Evolutionary conservation across 2,113 vertebrate species (phyloP), one percentile per base, ranked within the genome.

Genomic region (Camelus dromedarius): DNA sequence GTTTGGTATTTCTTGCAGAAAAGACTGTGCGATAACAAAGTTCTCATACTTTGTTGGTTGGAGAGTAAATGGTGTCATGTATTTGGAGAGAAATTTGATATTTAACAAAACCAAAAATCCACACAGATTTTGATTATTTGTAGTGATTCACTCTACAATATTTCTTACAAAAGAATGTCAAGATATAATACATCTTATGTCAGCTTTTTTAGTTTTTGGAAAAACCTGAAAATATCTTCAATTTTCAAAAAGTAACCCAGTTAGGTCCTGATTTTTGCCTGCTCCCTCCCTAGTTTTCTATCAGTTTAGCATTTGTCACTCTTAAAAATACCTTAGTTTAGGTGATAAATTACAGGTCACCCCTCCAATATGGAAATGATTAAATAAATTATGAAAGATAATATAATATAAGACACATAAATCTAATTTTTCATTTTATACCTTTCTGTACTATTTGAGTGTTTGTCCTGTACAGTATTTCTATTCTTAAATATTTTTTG

Each of bases 41-140:
- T 26, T 81, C 22, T 91, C 32, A 32, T 64, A 46, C 11, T 77
- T 66, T 70, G 14, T 35, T 86, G 26, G 26, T 80, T 67, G 18
- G 32, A 79, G 24, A 60, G 20, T 69, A 66, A 86, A 35, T 66
- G 8, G 42, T 75, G 46, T 91, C n/a, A 54, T 54, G 24, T 81
- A 30, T 82, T 86, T 82, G 30, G 30, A 30, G 32, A 86, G 42
- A 87, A 87, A 93, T 69, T 62, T 91, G 77, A 93, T 69, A 86
- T 6, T 12, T 56, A 84, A 66, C 22, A 95, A 84, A 96, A 26
- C 20, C 32, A 87, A 96, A 94, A 90, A 22, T 69, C 64, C 32
- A 93, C 56, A 42, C 35, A 80, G 35, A 96, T 88, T 76, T 91
- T 92, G n/a, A 91, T n/a, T 54, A 42, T 46, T 72, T 96, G 82